Base-by-base conservation (phyloP, 2,797 vertebrate species). In the Sebastes elongatus region DNA sequence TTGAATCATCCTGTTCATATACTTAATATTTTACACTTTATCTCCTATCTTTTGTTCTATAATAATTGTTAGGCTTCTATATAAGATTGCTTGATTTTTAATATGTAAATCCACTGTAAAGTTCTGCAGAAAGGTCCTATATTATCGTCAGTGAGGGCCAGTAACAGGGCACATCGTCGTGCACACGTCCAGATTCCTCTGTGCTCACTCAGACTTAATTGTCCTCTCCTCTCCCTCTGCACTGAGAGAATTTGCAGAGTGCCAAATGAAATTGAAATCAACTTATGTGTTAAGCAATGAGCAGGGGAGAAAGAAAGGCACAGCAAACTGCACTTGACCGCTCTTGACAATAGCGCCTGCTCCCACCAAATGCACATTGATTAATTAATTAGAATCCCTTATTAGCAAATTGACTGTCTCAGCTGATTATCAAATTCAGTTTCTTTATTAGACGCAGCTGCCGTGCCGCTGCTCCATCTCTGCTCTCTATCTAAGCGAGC, bases 401-500 rank as follows among this genome's bases (percentile, higher is more conserved):
- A 95, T 96, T 96, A 96, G 95, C 95, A 95, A 95, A 96, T 95
- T 92, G 94, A 94, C 94, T 95, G 95, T 95, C 95, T 93, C 90
- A 59, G 91, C 93, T 92, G 95, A 95, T 95, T 93, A 96, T 96
- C 95, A 96, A 95, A 95, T 91, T 86, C 87, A 65, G 88, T 88
- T 96, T 93, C 94, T 95, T 93, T 95, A 94, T 96, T 94, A 94
- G 93, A 84, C 18, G 28, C 88, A 81, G 89, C 85, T 87, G 91
- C 84, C 1, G 35, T 4, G 25, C 75, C 20, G 33, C 76, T 81
- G 68, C 77, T 80, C 63, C 76, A 10, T 86, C 76, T 76, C 73
- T 74, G 80, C 70, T 84, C 74, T 74, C 56, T 14, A 11, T 81
- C 78, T 57, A 13, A 83, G 75, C 74, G 2, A 82, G 80, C 71